Base-by-base conservation (phyloP, 2,888 invertebrate genomes). In the Drepanosiphum platanoidis region DNA sequence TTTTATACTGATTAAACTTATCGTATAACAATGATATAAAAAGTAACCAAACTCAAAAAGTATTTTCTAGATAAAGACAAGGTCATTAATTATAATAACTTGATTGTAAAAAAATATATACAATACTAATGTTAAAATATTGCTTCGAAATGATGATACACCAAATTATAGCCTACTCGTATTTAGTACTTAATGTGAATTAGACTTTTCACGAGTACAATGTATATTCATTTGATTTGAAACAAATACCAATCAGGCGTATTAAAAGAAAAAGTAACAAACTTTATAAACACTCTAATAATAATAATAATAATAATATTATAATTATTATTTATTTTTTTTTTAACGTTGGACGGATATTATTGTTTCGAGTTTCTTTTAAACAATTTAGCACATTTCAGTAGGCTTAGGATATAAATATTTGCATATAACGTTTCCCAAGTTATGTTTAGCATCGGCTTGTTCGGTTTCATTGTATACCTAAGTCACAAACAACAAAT, bases 401-500 rank as follows among this genome's bases (percentile, higher is more conserved):
- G 32, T 34, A 7, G 66, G 74, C 1, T 52, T 83, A 39, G 77
- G 84, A 30, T 52, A 18, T 68, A 84, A 77, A 84, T 84, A 39
- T 61, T 68, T 75, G 58, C 86, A 86, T 15, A 86, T 52, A 15
- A 75, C 68, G 22, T 58, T 52, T 22, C 8, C 22, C 13, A 86
- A 81, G 34, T 86, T 18, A 13, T 75, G 39, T 80, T 81, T 72
- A 15, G 75, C 80, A 2, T 79, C 68, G 7, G 32, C 22, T 79
- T 86, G 86, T 52, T 86, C 86, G 9, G 34, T 81, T 81, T 80
- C 74, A 18, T 75, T 86, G 64, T 75, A 86, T 8, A 74, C 77
- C 86, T 86, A 42, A 64, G 39, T 30, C 42, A 18, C 9, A 52
- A 77, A 64, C 3, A 61, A 64, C 8, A 3, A 64, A 30, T 11